These are phyloP conservation scores for Phaedon cochleariae DNA, from an alignment of 2,888 invertebrate genomes.

Conservation along the genomic window DNA sequence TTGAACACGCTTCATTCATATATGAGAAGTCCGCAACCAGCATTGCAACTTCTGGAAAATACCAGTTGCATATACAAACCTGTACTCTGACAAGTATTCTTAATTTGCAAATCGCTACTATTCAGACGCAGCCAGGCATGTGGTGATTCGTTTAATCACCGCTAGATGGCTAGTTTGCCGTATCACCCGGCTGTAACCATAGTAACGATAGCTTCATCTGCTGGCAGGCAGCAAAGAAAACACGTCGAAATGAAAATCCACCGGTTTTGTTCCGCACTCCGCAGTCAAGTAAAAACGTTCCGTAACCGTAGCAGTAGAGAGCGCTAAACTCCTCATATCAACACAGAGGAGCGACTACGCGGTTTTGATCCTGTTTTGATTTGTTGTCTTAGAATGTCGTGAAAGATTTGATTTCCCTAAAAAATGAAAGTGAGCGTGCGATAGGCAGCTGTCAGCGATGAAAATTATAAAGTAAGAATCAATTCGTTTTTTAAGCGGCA, in stretches of 20 bases:
- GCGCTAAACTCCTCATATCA: neutral
- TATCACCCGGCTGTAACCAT: constrained; percentile 52
- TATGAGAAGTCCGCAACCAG: neutral
- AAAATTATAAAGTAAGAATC: constrained; percentile 8
- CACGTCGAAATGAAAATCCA: constrained; percentile 9
- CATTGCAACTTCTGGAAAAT: neutral
- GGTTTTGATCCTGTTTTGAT: too few species aligned
- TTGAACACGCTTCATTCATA: neutral
- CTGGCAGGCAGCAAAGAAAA: constrained; percentile 13
- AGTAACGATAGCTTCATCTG: constrained; percentile 48
- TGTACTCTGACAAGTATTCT: too few species aligned
- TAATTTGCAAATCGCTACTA: too few species aligned
- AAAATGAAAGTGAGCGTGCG: neutral
- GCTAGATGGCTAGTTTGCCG: constrained; percentile 41
- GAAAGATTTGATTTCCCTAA: neutral
- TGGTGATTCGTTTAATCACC: constrained; percentile 18
- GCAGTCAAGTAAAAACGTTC: constrained; percentile 39
- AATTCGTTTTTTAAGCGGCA: neutral
- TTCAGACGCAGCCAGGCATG: neutral
- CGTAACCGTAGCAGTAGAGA: neutral
- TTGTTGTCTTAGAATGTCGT: constrained; percentile 1
- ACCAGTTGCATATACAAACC: neutral
- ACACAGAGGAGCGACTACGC: neutral
- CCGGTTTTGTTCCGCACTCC: constrained; percentile 40
- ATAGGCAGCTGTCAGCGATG: constrained; percentile 2